phyloP scores from a whole-genome alignment of 2,797 vertebrate genomes.

The Salarias fasciatus region DNA sequence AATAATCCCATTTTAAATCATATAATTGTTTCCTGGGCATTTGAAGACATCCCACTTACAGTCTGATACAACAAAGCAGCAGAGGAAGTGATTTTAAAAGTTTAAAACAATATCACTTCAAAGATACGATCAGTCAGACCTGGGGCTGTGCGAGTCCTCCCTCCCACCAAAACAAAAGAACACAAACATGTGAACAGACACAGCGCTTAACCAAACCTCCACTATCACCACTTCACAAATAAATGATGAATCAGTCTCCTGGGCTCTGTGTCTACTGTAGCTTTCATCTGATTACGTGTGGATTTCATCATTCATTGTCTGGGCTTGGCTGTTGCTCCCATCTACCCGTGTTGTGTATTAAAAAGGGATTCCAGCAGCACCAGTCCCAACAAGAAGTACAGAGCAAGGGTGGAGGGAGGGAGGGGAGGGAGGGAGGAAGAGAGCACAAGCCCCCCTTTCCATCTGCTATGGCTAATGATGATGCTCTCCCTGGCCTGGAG shows the following conservation, averaged over 20 bases:
- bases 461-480: conserved; percentile 80
- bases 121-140: background rate
- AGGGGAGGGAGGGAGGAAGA: conserved; percentile 29
- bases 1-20: no score
- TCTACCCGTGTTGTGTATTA: conserved; percentile 51
- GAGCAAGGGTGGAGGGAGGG: no score
- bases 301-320: conserved; percentile 79
- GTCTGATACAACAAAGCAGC: no score
- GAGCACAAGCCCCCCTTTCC: conserved; percentile 59
- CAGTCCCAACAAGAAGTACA: conserved; percentile 48
- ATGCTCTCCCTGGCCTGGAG: conserved; percentile 73
- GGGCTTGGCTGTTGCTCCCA: conserved; percentile 54
- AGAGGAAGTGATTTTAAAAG: no score
- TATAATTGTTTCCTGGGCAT: no score
- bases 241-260: conserved; percentile 69
- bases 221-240: conserved; percentile 59
- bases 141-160: background rate
- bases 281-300: conserved; percentile 76
- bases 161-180: conserved; percentile 36
- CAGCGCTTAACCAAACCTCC: conserved; percentile 42
- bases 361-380: conserved; percentile 72
- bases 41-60: no score
- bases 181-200: conserved; percentile 21
- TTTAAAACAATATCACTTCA: background rate
- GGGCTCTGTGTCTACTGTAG: conserved; percentile 40